phyloP scores from a whole-genome alignment of 2,888 invertebrate species.

The Altica lythri region DNA sequence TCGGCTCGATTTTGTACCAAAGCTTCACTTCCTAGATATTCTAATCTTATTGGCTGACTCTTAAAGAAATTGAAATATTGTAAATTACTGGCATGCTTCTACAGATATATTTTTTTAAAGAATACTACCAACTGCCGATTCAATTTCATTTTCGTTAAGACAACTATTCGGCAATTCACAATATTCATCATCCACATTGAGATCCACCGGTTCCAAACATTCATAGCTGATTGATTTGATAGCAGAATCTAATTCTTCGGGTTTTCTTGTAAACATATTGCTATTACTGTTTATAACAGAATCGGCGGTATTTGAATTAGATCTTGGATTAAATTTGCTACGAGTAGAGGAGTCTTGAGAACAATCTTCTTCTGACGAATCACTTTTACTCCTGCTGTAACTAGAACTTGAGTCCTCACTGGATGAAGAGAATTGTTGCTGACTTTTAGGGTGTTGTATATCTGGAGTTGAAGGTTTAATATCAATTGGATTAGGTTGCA shows the following conservation, averaged over 20 bases:
- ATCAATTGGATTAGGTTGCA: too few relatives aligned
- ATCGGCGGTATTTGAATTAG: slow-evolving; percentile 30
- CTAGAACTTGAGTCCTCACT: slow-evolving; percentile 34
- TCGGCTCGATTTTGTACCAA: too few relatives aligned
- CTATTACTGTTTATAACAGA: slow-evolving; percentile 19
- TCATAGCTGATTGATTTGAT: slow-evolving; percentile 53
- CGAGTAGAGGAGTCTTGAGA: slow-evolving; percentile 26
- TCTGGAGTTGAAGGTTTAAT: too few relatives aligned
- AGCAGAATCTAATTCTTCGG: slow-evolving; percentile 53
- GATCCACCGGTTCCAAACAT: slow-evolving; percentile 37
- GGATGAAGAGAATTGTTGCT: slow-evolving; percentile 20
- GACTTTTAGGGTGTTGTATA: too few relatives aligned
- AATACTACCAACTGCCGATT: slow-evolving; percentile 56
- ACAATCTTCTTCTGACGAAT: slow-evolving; percentile 30
- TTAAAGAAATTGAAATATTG: too few relatives aligned
- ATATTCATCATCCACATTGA: slow-evolving; percentile 41
- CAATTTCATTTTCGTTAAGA: slow-evolving; percentile 54
- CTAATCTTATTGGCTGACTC: too few relatives aligned
- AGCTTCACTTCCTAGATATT: too few relatives aligned
- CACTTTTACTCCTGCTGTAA: slow-evolving; percentile 28
- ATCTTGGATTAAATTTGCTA: slow-evolving; percentile 27
- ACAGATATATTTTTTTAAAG: slow-evolving; percentile 32
- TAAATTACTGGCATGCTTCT: too few relatives aligned
- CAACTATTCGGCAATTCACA: slow-evolving; percentile 47
- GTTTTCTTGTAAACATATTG: slow-evolving; percentile 42